These are phyloP conservation scores for Pediacus dermestoides DNA, from an alignment of 2,888 invertebrate species.

Conservation along the genomic window DNA sequence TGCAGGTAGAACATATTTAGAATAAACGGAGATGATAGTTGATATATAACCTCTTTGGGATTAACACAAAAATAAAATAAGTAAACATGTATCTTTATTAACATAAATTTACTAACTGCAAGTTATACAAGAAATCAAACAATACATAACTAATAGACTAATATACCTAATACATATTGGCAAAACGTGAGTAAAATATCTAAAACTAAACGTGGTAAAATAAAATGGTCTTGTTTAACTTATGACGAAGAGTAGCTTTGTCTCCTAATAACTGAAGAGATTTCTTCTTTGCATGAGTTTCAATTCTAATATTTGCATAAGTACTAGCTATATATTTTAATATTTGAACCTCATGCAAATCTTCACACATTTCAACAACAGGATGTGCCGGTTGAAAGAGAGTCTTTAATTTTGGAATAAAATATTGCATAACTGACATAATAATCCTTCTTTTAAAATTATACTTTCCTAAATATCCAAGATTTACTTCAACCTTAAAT, in stretches of 20 bases:
- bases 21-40: no score
- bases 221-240: constrained; percentile 15
- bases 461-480: constrained; percentile 8
- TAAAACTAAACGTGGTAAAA: constrained; percentile 15
- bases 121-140: no score
- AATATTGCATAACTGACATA: constrained; percentile 10
- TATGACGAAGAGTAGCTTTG: constrained; percentile 13
- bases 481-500: constrained; percentile 12
- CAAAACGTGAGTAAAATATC: no score
- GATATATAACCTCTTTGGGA: no score
- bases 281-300: constrained; percentile 17
- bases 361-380: constrained; percentile 15
- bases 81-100: no score
- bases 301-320: constrained; percentile 15
- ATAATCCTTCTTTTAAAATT: constrained; percentile 13
- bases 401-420: constrained; percentile 13
- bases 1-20: no score
- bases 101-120: no score
- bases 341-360: constrained; percentile 17
- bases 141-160: no score
- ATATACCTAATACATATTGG: no score
- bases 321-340: no score
- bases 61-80: no score
- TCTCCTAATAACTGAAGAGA: constrained; percentile 14
- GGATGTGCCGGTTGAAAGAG: constrained; percentile 17